Conservation (phyloP, 2,113 vertebrate genomes). For the Cacatua alba region DNA sequence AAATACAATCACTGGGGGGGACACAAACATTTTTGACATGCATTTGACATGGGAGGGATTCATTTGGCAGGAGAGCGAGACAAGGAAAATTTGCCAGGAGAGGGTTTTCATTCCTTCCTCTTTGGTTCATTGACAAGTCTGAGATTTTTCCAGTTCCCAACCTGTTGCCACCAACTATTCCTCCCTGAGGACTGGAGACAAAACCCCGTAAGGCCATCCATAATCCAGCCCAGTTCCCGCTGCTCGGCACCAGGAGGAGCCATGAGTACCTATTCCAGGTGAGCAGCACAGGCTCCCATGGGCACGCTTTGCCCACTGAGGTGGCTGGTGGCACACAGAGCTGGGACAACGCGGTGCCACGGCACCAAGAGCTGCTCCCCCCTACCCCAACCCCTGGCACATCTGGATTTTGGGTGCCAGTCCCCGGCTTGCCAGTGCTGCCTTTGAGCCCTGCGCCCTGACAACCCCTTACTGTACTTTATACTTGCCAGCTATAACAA, state of each 20-base stretch:
- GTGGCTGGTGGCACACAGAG: not conserved
- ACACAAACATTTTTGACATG: conserved; percentile 13
- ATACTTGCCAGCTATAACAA: conserved; percentile 80
- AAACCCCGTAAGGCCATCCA: fast-evolving
- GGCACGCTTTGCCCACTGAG: not conserved
- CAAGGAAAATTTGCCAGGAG: not conserved
- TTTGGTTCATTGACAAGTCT: conserved; percentile 2
- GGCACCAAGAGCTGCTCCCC: not conserved
- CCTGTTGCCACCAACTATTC: not conserved
- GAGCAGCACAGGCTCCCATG: not conserved
- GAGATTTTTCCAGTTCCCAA: conserved; percentile 6
- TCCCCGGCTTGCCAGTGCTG: conserved; percentile 24
- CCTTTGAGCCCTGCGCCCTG: conserved; percentile 47
- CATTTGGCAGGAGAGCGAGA: not conserved
- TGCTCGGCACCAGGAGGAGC: not conserved
- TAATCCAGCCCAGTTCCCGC: not conserved
- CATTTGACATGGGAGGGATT: conserved; percentile 35
- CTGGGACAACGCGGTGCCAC: not conserved
- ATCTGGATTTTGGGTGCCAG: conserved; percentile 43
- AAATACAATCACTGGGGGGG: not conserved
- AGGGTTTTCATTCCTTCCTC: not conserved
- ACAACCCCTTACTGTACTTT: conserved; percentile 81
- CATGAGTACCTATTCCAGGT: not conserved
- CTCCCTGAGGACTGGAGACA: conserved; percentile 17
- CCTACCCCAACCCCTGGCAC: not conserved